Evolutionary conservation across 1,140 invertebrate species (phyloP), one percentile per base, ranked within the genome.

Genomic region (Heliothis virescens): DNA sequence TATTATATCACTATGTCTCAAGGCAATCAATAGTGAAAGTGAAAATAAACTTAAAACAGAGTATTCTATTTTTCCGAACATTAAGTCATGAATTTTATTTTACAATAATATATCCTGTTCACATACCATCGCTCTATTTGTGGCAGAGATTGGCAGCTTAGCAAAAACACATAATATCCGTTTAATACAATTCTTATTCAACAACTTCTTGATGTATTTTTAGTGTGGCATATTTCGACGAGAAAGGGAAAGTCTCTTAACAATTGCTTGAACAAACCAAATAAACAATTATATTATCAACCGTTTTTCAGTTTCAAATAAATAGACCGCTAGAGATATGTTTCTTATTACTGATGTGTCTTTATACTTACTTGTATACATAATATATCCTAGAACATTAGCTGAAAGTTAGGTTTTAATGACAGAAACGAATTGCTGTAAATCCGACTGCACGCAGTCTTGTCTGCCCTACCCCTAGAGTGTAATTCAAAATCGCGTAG

Each of bases 121-220:
- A n/a, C 47, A 76, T 76, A 47, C n/a, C 74, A 65, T 76, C 60
- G 21, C n/a, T 76, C 18, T 15, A 65, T n/a, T 53, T 41, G 74
- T 76, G 60, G 4, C 18, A 15, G 59, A 50, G 60, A 65, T 76
- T 76, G 74, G 74, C 74, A n/a, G 5, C 48, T n/a, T 5, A 62
- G 59, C 74, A 60, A 76, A 76, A n/a, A 60, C 74, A 63, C 73
- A 75, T 34, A 62, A 57, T 76, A 76, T 76, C 60, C 74, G 59
- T 76, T 76, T 76, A 76, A 76, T 63, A n/a, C n/a, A n/a, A 76
- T 53, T 63, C 48, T 76, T 63, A 76, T 62, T 65, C 50, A 76
- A 76, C n/a, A 72, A 76, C 74, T 65, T n/a, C n/a, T n/a, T n/a
- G n/a, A n/a, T 76, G 57, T 76, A 13, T 75, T 65, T 76, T 53